phyloP scores from a whole-genome alignment of 2,113 vertebrate genomes.

The Motacilla alba region DNA sequence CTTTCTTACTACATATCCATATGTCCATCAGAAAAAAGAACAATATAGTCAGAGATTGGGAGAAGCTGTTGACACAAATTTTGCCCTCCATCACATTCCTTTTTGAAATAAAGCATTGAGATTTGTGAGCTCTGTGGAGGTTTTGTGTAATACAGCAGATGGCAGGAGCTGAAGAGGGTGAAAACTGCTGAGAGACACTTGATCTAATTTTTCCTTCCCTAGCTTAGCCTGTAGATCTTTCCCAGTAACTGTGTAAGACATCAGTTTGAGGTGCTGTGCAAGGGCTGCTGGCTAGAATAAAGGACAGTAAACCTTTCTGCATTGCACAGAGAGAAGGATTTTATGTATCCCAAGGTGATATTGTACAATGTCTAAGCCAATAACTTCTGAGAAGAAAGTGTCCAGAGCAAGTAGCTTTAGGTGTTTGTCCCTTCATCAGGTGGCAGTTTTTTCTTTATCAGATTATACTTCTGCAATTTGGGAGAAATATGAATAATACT shows the following conservation, averaged over 20 bases:
- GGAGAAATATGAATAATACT: not conserved
- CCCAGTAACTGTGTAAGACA: not conserved
- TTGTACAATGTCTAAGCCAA: not conserved
- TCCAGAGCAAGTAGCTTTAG: not conserved
- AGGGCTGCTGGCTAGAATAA: not conserved
- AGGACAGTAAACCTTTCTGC: not conserved
- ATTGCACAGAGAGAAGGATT: not conserved
- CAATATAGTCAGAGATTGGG: not conserved
- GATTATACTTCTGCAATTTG: not conserved
- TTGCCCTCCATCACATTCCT: not conserved
- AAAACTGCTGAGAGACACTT: not conserved
- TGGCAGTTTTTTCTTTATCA: not conserved
- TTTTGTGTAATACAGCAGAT: not conserved
- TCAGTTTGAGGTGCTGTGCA: not conserved
- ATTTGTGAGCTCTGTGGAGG: not conserved
- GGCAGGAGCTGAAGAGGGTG: not conserved
- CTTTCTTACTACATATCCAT: not conserved
- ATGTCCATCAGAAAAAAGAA: not conserved
- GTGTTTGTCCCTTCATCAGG: not conserved
- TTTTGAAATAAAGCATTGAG: not conserved
- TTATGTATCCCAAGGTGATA: not conserved
- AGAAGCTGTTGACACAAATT: not conserved
- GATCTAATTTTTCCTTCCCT: not conserved
- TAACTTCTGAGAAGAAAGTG: not conserved
- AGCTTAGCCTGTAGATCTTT: not conserved